Conservation (phyloP, 1,140 invertebrate species). For the Hylyphantes graminicola region DNA sequence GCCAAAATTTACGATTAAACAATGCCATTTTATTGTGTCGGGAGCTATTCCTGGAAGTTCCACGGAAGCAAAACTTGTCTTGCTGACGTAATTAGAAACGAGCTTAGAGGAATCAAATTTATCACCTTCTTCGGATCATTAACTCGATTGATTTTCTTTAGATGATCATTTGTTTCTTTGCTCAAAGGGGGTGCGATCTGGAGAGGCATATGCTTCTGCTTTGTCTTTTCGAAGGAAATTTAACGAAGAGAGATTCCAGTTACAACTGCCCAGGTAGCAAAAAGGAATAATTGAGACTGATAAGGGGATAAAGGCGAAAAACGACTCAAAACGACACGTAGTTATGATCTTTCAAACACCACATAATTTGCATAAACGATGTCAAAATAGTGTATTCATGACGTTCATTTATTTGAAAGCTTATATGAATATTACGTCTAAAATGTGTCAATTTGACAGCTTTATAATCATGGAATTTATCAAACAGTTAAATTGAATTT, state of each 20-base stretch:
- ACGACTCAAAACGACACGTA: too few species aligned
- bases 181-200: background rate
- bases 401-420: too few species aligned
- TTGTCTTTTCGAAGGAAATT: background rate
- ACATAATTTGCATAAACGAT: too few species aligned
- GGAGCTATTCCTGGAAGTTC: background rate
- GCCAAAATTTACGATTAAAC: background rate
- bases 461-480: too few species aligned
- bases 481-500: too few species aligned
- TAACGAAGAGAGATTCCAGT: background rate
- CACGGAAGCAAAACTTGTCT: background rate
- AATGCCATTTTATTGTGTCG: slow-evolving; percentile 2
- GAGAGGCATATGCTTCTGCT: too few species aligned
- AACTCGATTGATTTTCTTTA: slow-evolving; percentile 1
- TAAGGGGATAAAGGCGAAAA: too few species aligned
- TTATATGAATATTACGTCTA: too few species aligned
- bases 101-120: slow-evolving; percentile 3
- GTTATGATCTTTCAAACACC: too few species aligned
- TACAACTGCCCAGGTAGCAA: background rate
- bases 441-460: too few species aligned
- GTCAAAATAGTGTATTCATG: too few species aligned
- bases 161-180: slow-evolving; percentile 3
- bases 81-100: background rate
- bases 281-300: too few species aligned
- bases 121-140: background rate